Conservation (phyloP, 2,113 vertebrate genomes). For the Misgurnus mizolepis region DNA sequence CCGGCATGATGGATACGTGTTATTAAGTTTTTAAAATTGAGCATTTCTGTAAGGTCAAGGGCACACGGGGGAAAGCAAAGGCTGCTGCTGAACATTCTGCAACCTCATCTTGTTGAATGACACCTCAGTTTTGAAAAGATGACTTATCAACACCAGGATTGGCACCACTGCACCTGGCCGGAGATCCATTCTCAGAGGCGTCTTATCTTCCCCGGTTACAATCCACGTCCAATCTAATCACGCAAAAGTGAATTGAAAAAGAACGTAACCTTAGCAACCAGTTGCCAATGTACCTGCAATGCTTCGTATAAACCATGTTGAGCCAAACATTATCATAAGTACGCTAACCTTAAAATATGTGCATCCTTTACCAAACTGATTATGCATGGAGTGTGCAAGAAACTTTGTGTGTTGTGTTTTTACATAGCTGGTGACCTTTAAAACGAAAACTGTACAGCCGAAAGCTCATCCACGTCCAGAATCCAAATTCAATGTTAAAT, state of each 20-base stretch:
- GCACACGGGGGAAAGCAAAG: neutral
- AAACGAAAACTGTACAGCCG: neutral
- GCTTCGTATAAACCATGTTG: conserved; percentile 1
- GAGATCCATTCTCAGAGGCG: conserved; percentile 58
- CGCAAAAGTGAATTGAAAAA: conserved; percentile 49
- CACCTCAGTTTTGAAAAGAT: conserved; percentile 55
- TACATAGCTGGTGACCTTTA: conserved; percentile 28
- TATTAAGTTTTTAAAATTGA: conserved; percentile 54
- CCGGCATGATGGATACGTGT: conserved; percentile 41
- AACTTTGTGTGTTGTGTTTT: neutral
- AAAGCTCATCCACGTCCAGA: neutral
- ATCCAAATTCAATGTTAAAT: neutral
- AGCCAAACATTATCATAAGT: conserved; percentile 17
- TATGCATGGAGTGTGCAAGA: neutral
- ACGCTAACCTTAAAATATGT: conserved; percentile 16
- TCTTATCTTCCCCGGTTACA: conserved; percentile 55
- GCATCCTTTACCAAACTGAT: neutral
- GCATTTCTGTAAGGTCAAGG: conserved; percentile 34
- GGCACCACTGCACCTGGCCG: conserved; percentile 49
- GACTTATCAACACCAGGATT: conserved; percentile 56
- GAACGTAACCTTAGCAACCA: conserved; percentile 60
- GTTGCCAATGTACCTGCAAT: conserved; percentile 28
- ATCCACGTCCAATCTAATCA: conserved; percentile 55
- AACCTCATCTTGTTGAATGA: conserved; percentile 55
- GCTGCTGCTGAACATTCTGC: conserved; percentile 27